Base-by-base conservation (phyloP, 2,888 invertebrate genomes). In the Cephus pulcher region DNA sequence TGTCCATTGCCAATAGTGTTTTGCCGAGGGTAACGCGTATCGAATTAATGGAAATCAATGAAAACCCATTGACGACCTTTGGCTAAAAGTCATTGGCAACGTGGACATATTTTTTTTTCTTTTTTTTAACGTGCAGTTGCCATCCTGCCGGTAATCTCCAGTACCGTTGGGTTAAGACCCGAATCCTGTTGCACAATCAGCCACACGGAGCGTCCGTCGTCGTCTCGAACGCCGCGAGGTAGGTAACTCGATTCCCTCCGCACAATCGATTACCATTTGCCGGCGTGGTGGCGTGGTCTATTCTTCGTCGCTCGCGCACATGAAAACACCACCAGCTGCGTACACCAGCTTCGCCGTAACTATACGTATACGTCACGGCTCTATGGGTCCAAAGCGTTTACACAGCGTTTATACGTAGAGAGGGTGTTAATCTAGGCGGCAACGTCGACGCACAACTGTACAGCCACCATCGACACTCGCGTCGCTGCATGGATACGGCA, bases 401-500 rank as follows among this genome's bases (percentile, higher is more conserved):
- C 56, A 56, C 56, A 40, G 40, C 40, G 40, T 40, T 56, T 56
- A 56, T 15, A 56, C 56, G 56, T 56, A 56, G 56, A 56, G 56
- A 56, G 56, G 56, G 23, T 56, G 56, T 56, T 56, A 56, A 56
- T 56, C 56, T 56, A 56, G 56, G 56, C 56, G 56, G 56, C 56
- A 56, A 56, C 56, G 56, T 23, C 56, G 56, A 56, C 56, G 56
- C 56, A 15, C 56, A 15, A 23, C 56, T 9, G 23, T 56, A 56
- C 56, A 23, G 9, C 23, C 56, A 56, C 23, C 56, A 23, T 56
- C 56, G 56, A 23, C 56, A 9, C 34, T 56, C 56, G 56, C 56
- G 9, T 15, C 56, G 56, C 56, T 23, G 23, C 23, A 56, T 56
- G 56, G 23, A 56, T 56, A 56, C 79, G 80, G 84, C 80, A 82